A percentile compares a stretch with the other conserved stretches of the same genome.
These are phyloP conservation scores for Eupithecia abbreviata DNA, from an alignment of 2,888 invertebrate genomes.

Conservation along the genomic window DNA sequence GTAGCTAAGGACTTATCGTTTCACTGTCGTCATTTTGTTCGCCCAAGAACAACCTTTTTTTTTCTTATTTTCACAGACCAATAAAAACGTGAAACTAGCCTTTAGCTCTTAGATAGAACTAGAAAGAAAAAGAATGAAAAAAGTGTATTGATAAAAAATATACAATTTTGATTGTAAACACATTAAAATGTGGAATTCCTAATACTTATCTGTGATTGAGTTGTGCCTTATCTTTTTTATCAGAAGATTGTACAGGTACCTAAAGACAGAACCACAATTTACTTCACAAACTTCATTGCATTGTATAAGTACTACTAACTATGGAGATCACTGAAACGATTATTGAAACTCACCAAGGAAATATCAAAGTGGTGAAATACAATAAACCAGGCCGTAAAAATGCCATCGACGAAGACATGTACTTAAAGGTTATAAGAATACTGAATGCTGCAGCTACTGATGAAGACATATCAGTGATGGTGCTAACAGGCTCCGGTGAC, in stretches of 20 bases:
- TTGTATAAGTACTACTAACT: not conserved
- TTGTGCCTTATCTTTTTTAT: not conserved
- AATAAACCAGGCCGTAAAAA: constrained; percentile 92
- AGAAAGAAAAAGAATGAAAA: no score
- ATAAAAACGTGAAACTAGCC: no score
- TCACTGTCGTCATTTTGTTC: no score
- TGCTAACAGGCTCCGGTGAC: constrained; percentile 91
- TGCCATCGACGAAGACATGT: constrained; percentile 89
- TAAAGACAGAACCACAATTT: not conserved
- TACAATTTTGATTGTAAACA: not conserved
- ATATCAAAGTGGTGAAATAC: constrained; percentile 83
- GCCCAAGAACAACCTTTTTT: no score
- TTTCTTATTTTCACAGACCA: no score
- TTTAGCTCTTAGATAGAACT: no score
- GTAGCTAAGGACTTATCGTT: no score
- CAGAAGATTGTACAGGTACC: not conserved
- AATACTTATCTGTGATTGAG: not conserved
- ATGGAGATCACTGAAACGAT: constrained; percentile 51
- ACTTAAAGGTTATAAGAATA: constrained; percentile 84
- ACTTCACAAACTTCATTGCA: not conserved
- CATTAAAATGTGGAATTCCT: not conserved
- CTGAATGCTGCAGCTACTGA: constrained; percentile 88
- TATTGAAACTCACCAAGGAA: constrained; percentile 58
- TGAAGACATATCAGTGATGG: constrained; percentile 86
- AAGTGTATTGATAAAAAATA: no score